A percentile compares a stretch with the other conserved stretches of the same genome.
phyloP scores from a whole-genome alignment of 1,140 invertebrate species.

The Episyrphus balteatus region DNA sequence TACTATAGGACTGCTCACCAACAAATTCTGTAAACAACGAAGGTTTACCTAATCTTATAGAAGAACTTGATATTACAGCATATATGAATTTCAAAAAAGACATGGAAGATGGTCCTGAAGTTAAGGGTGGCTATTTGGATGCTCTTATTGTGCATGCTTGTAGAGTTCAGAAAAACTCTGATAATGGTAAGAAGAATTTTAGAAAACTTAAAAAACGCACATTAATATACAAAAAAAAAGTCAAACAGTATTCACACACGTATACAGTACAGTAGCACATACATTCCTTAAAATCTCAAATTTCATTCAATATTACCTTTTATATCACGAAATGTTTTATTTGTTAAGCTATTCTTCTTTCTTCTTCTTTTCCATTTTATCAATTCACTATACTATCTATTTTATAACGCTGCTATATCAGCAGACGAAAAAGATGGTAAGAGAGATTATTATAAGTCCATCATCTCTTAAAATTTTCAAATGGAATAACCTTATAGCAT shows the following conservation, averaged over 20 bases:
- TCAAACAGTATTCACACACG: no score
- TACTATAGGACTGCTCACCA: not conserved
- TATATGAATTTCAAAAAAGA: slow-evolving; percentile 69
- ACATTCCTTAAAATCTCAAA: no score
- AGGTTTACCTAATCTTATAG: slow-evolving; percentile 44
- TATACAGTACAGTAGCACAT: no score
- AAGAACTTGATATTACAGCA: slow-evolving; percentile 68
- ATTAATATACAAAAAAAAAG: no score
- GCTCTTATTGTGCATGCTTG: slow-evolving; percentile 89
- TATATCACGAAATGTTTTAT: no score
- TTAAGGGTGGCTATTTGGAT: slow-evolving; percentile 81
- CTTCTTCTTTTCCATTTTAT: not conserved
- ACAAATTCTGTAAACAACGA: slow-evolving; percentile 6
- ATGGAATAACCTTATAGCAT: no score
- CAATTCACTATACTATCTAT: not conserved
- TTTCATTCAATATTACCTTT: not conserved
- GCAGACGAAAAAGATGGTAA: not conserved
- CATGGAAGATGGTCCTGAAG: slow-evolving; percentile 75
- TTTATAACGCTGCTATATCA: not conserved
- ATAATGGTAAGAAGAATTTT: slow-evolving; percentile 25
- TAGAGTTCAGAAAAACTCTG: slow-evolving; percentile 48
- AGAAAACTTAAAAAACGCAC: no score
- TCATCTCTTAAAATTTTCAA: no score
- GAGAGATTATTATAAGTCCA: not conserved
- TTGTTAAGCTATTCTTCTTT: no score